Evolutionary conservation across 1,140 invertebrate genomes (phyloP).

Genomic region (Tetragnatha versicolor): DNA sequence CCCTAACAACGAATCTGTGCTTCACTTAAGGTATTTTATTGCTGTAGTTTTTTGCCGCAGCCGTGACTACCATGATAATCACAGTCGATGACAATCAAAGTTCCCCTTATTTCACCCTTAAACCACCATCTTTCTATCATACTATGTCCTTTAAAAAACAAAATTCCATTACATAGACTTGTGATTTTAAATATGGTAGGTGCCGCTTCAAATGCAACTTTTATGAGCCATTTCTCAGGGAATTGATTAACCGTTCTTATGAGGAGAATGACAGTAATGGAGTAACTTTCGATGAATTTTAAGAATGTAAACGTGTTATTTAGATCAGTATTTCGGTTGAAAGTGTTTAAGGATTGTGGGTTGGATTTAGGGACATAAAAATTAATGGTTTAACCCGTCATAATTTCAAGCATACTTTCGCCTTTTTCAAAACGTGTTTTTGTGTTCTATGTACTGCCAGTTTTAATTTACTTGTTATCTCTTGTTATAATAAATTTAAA

Average conservation of each 20-base stretch:
- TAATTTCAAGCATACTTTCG: too few species aligned
- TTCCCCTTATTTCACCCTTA: background rate
- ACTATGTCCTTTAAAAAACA: conserved; percentile 1
- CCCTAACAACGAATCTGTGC: background rate
- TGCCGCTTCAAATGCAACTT: conserved; percentile 16
- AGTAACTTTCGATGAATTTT: background rate
- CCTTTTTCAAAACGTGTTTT: too few species aligned
- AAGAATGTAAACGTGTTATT: background rate
- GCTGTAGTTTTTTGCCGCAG: background rate
- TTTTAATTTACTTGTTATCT: too few species aligned
- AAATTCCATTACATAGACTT: conserved; percentile 4
- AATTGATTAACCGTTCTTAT: background rate
- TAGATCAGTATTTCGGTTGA: too few species aligned
- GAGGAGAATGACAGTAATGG: background rate
- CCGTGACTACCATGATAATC: conserved; percentile 17
- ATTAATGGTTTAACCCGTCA: too few species aligned
- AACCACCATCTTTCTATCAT: too few species aligned
- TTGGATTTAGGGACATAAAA: too few species aligned
- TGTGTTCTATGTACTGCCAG: too few species aligned
- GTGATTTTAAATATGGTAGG: conserved; percentile 30
- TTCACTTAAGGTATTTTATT: conserved; percentile 9
- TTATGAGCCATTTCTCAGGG: conserved; percentile 1
- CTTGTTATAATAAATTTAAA: too few species aligned
- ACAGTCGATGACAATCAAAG: background rate
- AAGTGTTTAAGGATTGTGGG: too few species aligned